Percentiles rank a stretch among this genome's conserved stretches.
Conservation (phyloP, 2,113 vertebrate genomes). For the Phodopus roborovskii region DNA sequence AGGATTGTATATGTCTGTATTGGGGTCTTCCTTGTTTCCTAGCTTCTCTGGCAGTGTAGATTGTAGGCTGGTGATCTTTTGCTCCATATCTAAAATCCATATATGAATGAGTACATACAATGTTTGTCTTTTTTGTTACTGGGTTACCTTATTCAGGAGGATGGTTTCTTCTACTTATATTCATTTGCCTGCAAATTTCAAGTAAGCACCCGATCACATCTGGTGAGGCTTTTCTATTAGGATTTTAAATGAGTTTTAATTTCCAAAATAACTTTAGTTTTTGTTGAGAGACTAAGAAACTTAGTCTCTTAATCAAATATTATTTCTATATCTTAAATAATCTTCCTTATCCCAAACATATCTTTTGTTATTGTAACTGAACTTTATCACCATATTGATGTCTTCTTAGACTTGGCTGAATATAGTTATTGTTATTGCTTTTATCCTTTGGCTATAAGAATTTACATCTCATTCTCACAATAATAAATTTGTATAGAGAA, state of each 20-base stretch:
- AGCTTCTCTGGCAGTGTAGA: too few species aligned
- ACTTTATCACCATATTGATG: neutral
- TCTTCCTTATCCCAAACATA: neutral
- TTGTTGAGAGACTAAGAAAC: neutral
- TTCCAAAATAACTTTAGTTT: neutral
- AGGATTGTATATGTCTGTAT: too few species aligned
- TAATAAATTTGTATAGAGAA: too few species aligned
- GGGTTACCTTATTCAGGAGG: too few species aligned
- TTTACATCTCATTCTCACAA: neutral
- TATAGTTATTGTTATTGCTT: neutral
- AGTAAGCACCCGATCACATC: too few species aligned
- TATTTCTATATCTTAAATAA: neutral
- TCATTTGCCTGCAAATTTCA: too few species aligned
- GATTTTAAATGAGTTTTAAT: neutral
- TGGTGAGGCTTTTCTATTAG: neutral
- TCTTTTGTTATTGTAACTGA: neutral
- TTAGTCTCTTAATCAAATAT: neutral
- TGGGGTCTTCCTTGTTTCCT: too few species aligned
- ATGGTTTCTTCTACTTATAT: too few species aligned
- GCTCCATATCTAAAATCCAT: too few species aligned
- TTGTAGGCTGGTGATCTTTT: too few species aligned
- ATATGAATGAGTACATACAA: too few species aligned
- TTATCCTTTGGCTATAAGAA: neutral
- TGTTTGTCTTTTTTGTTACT: too few species aligned
- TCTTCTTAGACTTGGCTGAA: neutral